Evolutionary conservation across 2,113 vertebrate species (phyloP), one percentile per base, ranked within the genome.

Genomic region (Thalassarche chlororhynchos): DNA sequence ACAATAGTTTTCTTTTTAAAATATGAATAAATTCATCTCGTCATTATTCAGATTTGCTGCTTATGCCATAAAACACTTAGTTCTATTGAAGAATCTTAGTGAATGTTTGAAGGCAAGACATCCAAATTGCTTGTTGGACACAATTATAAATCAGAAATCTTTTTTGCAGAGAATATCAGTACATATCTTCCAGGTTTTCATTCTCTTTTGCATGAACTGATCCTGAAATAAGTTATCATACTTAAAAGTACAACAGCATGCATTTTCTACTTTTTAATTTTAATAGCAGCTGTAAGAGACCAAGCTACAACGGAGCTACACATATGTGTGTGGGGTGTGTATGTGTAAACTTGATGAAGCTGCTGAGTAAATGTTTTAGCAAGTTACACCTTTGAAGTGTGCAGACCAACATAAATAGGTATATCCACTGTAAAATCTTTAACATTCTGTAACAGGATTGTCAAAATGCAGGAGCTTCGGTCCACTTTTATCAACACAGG

Each of bases 121-220:
- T 34, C 55, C 75, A 90, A 88, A 94, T 82, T 96, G 57, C 57
- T 92, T 94, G 76, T 77, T 84, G 81, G 89, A 69, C 75, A 64
- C 36, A 80, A 38, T 85, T 92, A 44, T 84, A 94, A 94, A 54
- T 94, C 91, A 93, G 88, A 95, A 97, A 92, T 71, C 61, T 47
- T 96, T 85, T 72, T 72, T 58, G 13, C 38, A 90, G 68, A 54
- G 90, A 79, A 57, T 82, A 57, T 40, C 65, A 68, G 65, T 82
- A 94, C 60, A 34, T 86, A 61, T 88, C 95, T 96, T 86, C 47
- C 34, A 38, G 38, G 9, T 49, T 93, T 96, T 93, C 38, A 8
- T 81, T 83, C 36, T 93, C 58, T 94, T 94, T 91, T 54, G 29
- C 68, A 64, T 74, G 57, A 75, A 64, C 54, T 51, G 46, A 81